Evolutionary conservation across 2,797 vertebrate genomes (phyloP).

Genomic region (Cynodonichthys magdalenae): DNA sequence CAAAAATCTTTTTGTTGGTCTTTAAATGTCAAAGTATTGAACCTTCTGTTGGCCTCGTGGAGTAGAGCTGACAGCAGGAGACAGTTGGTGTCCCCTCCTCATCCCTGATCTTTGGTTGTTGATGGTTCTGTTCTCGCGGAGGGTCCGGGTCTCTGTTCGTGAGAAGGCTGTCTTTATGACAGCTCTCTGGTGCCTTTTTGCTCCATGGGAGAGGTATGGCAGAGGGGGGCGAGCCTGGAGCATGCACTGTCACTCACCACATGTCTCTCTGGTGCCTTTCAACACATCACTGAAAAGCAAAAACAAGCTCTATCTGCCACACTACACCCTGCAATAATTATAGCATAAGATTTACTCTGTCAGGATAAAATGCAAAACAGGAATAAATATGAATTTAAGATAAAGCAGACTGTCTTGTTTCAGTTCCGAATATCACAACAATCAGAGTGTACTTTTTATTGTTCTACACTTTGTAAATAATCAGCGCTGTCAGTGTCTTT

Average conservation of each 20-base stretch:
- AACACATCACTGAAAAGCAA: conserved; percentile 23
- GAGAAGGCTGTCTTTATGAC: conserved; percentile 66
- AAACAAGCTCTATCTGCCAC: conserved; percentile 5
- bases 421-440: too few species aligned
- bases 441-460: too few species aligned
- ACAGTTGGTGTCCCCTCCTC: conserved; percentile 13
- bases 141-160: conserved; percentile 44
- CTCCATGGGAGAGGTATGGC: conserved; percentile 57
- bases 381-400: too few species aligned
- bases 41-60: conserved; percentile 11
- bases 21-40: conserved; percentile 6
- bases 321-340: neutral
- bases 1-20: conserved; percentile 33
- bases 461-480: neutral
- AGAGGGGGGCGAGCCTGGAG: conserved; percentile 62
- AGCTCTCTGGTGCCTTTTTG: conserved; percentile 46
- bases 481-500: neutral
- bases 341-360: neutral
- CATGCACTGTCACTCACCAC: conserved; percentile 70
- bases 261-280: conserved; percentile 32
- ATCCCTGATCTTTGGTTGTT: conserved; percentile 45
- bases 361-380: too few species aligned
- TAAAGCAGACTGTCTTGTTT: neutral
- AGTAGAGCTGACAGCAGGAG: conserved; percentile 30
- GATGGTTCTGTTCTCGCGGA: conserved; percentile 38